Conservation (phyloP, 2,888 invertebrate genomes). For the Agrypnus murinus region DNA sequence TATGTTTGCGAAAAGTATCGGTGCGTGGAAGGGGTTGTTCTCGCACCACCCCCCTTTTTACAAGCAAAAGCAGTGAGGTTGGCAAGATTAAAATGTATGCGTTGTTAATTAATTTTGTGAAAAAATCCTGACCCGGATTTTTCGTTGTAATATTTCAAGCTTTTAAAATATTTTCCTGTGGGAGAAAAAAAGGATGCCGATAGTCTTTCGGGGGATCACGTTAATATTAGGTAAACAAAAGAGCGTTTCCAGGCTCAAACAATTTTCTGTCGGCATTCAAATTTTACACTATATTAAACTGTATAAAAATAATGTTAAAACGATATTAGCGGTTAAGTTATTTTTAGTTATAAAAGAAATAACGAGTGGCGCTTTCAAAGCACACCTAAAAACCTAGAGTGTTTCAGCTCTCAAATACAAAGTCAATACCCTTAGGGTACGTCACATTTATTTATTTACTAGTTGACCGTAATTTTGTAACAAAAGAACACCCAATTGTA, state of each 20-base stretch:
- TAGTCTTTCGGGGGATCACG: conserved; percentile 12
- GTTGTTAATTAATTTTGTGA: conserved; percentile 37
- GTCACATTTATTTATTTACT: conserved; percentile 22
- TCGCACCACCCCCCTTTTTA: conserved; percentile 31
- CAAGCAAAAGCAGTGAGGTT: conserved; percentile 12
- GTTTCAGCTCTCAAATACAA: conserved; percentile 20
- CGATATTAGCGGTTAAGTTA: conserved; percentile 6
- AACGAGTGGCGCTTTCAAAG: background rate
- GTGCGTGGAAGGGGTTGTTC: conserved; percentile 30
- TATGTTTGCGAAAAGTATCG: conserved; percentile 35
- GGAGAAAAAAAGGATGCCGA: conserved; percentile 3
- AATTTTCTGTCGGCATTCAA: conserved; percentile 17
- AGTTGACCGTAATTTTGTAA: conserved; percentile 10
- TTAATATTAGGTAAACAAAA: conserved; percentile 21
- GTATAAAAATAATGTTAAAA: conserved; percentile 7
- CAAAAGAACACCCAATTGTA: conserved; percentile 7
- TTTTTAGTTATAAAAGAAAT: conserved; percentile 4
- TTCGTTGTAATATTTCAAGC: conserved; percentile 15
- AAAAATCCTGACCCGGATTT: conserved; percentile 25
- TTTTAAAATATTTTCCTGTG: conserved; percentile 1
- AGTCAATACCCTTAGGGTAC: conserved; percentile 9
- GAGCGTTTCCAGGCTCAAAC: conserved; percentile 7
- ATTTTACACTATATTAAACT: conserved; percentile 27
- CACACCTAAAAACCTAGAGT: conserved; percentile 10
- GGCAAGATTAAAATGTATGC: conserved; percentile 36